Evolutionary conservation across 2,888 invertebrate species (phyloP), one percentile per base, ranked within the genome.

Genomic region (Aleiodes testaceus): DNA sequence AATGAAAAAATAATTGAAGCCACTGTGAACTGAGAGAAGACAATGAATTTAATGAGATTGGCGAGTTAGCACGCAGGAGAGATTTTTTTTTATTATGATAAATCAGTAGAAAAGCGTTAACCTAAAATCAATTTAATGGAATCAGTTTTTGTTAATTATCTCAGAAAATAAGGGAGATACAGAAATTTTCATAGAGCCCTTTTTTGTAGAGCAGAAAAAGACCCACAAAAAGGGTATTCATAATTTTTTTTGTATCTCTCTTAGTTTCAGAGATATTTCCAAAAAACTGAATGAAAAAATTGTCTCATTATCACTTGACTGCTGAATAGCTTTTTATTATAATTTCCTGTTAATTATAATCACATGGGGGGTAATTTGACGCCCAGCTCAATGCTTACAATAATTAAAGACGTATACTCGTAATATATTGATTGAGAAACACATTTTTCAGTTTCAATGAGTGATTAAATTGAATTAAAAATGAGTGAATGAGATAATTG

Each of bases 361-460:
- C 50, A 75, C 61, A 14, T 70, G 74, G 78, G 76, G 79, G 77
- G 77, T 75, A 64, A 18, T 5, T 36, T 72, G 59, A 70, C 70
- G 72, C 81, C 80, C 80, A 79, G 84, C 84, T 84, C 84, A 83
- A 84, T 78, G 82, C 82, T 84, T 84, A 84, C 82, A 84, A 82
- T 83, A 85, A 84, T 80, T 82, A 81, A 75, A 70, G 69, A 73
- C 66, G 65, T 68, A 67, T 61, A 72, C 72, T 73, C 55, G 70
- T 74, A 68, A 70, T 72, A 75, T 52, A 73, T 75, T 69, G 47
- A 30, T 26, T 18, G 44, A 22, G 49, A 50, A 52, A 59, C 18
- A 45, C 55, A 7, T 53, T 55, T 68, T 68, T 59, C 55, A 55
- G 55, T 69, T 72, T n/a, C 47, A 18, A 70, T 67, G 65, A 22